phyloP scores from a whole-genome alignment of 2,888 invertebrate species.

The Cheilosia pagana region DNA sequence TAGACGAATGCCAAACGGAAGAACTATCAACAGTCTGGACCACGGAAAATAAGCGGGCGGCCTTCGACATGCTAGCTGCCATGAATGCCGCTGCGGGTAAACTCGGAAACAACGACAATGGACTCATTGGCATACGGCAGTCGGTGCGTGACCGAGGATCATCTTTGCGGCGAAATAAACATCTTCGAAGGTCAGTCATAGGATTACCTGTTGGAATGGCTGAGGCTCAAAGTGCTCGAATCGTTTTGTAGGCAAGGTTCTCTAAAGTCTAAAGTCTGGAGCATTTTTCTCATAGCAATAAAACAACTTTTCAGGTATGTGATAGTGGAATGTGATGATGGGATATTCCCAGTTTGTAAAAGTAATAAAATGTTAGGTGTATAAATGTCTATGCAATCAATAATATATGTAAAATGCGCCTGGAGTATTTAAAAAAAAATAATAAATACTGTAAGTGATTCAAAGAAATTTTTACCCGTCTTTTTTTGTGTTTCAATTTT shows the following conservation, averaged over 20 bases:
- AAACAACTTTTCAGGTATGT: constrained; percentile 31
- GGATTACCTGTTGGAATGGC: constrained; percentile 46
- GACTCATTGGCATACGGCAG: constrained; percentile 76
- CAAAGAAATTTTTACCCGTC: no score
- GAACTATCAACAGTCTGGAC: constrained; percentile 80
- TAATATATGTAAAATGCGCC: background rate
- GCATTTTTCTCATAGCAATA: constrained; percentile 19
- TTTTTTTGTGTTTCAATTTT: no score
- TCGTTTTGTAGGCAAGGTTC: constrained; percentile 38
- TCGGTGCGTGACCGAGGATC: constrained; percentile 79
- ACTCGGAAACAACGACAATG: constrained; percentile 48
- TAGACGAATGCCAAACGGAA: constrained; percentile 72
- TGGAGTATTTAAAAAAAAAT: constrained; percentile 80
- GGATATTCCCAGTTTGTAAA: constrained; percentile 6
- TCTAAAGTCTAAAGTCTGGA: no score
- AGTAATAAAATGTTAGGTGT: background rate
- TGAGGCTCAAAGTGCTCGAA: constrained; percentile 49
- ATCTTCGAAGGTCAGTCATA: constrained; percentile 60
- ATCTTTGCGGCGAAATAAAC: constrained; percentile 78
- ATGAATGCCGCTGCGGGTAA: constrained; percentile 80
- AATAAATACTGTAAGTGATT: constrained; percentile 80
- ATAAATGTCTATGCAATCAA: no score
- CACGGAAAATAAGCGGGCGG: constrained; percentile 81
- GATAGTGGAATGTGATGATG: constrained; percentile 41
- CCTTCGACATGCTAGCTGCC: constrained; percentile 82